Base-by-base conservation (phyloP, 1,140 invertebrate genomes). In the Trichonephila clavata region DNA sequence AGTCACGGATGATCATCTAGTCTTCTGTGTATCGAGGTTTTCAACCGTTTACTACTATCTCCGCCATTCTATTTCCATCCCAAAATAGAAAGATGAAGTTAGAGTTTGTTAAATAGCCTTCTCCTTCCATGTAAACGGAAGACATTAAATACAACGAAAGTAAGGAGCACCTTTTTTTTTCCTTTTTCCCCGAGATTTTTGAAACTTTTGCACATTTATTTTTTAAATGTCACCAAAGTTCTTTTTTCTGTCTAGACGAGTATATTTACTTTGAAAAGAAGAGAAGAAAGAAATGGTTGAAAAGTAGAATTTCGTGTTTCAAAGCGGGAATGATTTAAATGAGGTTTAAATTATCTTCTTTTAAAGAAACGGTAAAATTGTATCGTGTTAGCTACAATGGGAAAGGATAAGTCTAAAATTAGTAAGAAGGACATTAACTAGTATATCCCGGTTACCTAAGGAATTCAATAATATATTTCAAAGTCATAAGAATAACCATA, bases 81-180 rank as follows among this genome's bases (percentile, higher is more conserved):
- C 18, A 77, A 77, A 77, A 77, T 77, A 77, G 32, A 77, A 77
- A 77, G 68, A 77, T 65, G 21, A 24, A 77, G 71, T 77, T 77
- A 77, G 71, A 14, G 32, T 77, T 77, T 77, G 71, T 39, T 32
- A 77, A 77, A 77, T 77, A 77, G 71, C 71, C 32, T 39, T 77
- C 71, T 32, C 71, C 27, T 77, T 39, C 71, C 71, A 77, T 77
- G 71, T 77, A 77, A 77, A 77, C 71, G 71, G 71, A 77, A 77
- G 71, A 77, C 71, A 77, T 77, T 77, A 77, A 77, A 77, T 77
- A 77, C 71, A 77, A 77, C 32, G 71, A 77, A 77, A 14, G 71
- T 14, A 32, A 20, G 10, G 24, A 14, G 65, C 24, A 2, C 65
- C 14, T 39, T 77, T 39, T 77, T 77, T 4, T 77, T 77, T 77